A percentile compares a stretch with the other conserved stretches of the same genome.
Conservation (phyloP, 2,113 vertebrate genomes). For the Odontophorus gujanensis region DNA sequence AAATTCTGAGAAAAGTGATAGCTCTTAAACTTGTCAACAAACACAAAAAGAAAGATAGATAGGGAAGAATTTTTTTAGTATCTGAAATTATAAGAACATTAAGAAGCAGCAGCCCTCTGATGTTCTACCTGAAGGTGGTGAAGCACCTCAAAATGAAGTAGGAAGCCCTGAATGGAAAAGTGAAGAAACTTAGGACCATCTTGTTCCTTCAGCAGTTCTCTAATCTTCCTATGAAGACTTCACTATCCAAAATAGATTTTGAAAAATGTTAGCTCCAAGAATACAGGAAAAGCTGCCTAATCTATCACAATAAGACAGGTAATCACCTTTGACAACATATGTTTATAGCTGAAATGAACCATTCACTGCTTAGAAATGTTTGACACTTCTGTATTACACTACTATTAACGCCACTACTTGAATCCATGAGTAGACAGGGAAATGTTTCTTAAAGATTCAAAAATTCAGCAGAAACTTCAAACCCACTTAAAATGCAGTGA, state of each 20-base stretch:
- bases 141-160: slow-evolving; percentile 20
- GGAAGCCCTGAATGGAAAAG: background rate
- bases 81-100: background rate
- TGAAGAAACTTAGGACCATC: background rate
- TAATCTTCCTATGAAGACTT: background rate
- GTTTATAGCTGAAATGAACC: slow-evolving; percentile 72
- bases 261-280: background rate
- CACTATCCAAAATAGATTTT: background rate
- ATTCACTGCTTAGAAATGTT: slow-evolving; percentile 51
- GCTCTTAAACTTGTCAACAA: background rate
- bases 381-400: slow-evolving; percentile 36
- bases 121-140: slow-evolving; percentile 33
- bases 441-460: background rate
- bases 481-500: background rate
- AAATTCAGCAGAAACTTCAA: slow-evolving; percentile 33
- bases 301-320: slow-evolving; percentile 57
- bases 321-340: slow-evolving; percentile 65
- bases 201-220: background rate
- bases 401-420: background rate
- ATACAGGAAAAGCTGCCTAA: slow-evolving; percentile 25
- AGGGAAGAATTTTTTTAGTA: background rate
- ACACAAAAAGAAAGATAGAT: background rate
- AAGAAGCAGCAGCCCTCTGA: background rate
- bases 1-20: background rate
- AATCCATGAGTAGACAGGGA: background rate